Evolutionary conservation across 2,888 invertebrate species (phyloP).

Genomic region (Trachelus troglodyta): DNA sequence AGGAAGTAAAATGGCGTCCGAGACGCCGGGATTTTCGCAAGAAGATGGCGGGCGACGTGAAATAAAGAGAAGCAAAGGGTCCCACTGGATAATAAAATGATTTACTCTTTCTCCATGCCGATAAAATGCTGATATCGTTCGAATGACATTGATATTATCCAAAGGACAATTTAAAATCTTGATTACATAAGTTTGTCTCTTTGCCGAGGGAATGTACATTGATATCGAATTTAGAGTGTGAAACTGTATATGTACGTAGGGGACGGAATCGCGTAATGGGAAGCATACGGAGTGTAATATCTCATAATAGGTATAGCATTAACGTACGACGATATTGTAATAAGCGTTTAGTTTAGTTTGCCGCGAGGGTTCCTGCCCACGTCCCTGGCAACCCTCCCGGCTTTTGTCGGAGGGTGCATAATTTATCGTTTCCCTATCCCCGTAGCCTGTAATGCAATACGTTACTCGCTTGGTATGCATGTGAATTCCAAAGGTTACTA

Average conservation of each 20-base stretch:
- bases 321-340: constrained; percentile 61
- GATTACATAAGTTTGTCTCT: not conserved
- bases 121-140: not conserved
- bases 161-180: not conserved
- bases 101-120: not conserved
- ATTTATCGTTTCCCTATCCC: constrained; percentile 56
- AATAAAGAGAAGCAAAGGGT: not conserved
- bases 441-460: constrained; percentile 45
- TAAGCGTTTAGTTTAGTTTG: constrained; percentile 61
- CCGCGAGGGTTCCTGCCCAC: constrained; percentile 38
- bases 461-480: constrained; percentile 44
- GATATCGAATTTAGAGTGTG: not conserved
- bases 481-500: constrained; percentile 46
- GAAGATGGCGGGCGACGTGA: not conserved
- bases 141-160: not conserved
- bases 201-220: not conserved
- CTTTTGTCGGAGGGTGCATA: constrained; percentile 56
- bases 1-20: not conserved
- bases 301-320: constrained; percentile 61
- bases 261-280: constrained; percentile 38
- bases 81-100: not conserved
- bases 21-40: not conserved
- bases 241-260: not conserved
- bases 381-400: constrained; percentile 25
- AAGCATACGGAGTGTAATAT: constrained; percentile 61